Evolutionary conservation across 2,888 invertebrate species (phyloP).

Genomic region (Erannis defoliaria): DNA sequence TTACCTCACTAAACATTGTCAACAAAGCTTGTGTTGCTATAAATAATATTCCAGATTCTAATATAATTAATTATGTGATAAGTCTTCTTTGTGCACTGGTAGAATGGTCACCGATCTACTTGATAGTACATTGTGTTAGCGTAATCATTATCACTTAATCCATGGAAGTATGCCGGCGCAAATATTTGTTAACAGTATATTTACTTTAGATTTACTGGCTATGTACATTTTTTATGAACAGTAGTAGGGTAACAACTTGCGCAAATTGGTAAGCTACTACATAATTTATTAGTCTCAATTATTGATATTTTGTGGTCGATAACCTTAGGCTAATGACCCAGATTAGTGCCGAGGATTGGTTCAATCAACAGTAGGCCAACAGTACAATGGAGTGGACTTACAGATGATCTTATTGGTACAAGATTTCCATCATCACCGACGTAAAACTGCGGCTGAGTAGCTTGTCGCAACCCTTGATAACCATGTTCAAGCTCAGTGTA

Average conservation of each 20-base stretch:
- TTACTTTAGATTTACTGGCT: slow-evolving; percentile 31
- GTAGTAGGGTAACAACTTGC: slow-evolving; percentile 3
- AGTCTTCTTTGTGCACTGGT: slow-evolving; percentile 33
- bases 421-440: slow-evolving; percentile 90
- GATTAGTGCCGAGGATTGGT: slow-evolving; percentile 5
- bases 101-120: slow-evolving; percentile 25
- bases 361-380: slow-evolving; percentile 15
- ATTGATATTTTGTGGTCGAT: slow-evolving; percentile 21
- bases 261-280: neutral
- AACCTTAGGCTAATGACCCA: slow-evolving; percentile 29
- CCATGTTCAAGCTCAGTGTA: slow-evolving; percentile 97
- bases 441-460: slow-evolving; percentile 90
- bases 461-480: slow-evolving; percentile 94
- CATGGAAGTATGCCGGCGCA: slow-evolving; percentile 24
- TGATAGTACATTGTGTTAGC: slow-evolving; percentile 24
- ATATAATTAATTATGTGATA: slow-evolving; percentile 50
- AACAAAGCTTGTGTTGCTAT: slow-evolving; percentile 63
- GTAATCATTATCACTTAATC: slow-evolving; percentile 30
- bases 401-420: slow-evolving; percentile 84
- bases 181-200: slow-evolving; percentile 37
- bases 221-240: slow-evolving; percentile 14
- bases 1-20: slow-evolving; percentile 83
- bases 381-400: slow-evolving; percentile 71
- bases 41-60: slow-evolving; percentile 57
- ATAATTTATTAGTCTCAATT: slow-evolving; percentile 24